These are phyloP conservation scores for Indicator maculatus DNA, from an alignment of 2,113 vertebrate species.

Conservation along the genomic window DNA sequence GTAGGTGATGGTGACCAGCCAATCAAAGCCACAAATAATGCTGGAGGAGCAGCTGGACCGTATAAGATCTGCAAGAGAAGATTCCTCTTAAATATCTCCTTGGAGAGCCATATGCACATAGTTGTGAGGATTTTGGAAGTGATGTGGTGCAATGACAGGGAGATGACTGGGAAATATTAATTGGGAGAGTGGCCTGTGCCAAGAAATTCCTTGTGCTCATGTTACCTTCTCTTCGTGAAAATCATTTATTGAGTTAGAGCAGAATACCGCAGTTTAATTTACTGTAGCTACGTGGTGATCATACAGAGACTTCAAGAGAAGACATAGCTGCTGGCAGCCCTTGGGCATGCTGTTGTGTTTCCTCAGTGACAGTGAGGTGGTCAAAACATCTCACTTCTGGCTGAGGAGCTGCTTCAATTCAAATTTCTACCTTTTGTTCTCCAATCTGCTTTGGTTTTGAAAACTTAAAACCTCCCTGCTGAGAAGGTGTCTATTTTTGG, in stretches of 20 bases:
- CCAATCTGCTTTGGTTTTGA: neutral
- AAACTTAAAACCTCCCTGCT: neutral
- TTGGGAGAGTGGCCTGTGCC: neutral
- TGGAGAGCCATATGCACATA: neutral
- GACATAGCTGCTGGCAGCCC: neutral
- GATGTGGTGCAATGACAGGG: neutral
- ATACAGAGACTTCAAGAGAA: neutral
- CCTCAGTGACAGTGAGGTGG: neutral
- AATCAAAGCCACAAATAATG: neutral
- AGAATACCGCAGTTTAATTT: neutral
- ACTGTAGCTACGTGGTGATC: neutral
- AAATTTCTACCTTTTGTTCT: neutral
- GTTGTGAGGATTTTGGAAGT: neutral
- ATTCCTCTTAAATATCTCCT: neutral
- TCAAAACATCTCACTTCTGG: neutral
- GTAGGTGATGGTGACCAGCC: neutral
- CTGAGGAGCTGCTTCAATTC: neutral
- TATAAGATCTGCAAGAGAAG: neutral
- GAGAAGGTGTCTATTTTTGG: neutral
- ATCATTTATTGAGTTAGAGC: neutral
- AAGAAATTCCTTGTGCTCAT: neutral
- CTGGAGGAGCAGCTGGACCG: neutral
- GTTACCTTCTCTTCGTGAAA: constrained; percentile 8
- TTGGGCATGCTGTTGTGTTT: neutral
- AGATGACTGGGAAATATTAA: neutral